Percentiles rank a stretch among this genome's conserved stretches.
These are phyloP conservation scores for Charadrius vociferus DNA, from an alignment of 2,113 vertebrate genomes.

Conservation along the genomic window DNA sequence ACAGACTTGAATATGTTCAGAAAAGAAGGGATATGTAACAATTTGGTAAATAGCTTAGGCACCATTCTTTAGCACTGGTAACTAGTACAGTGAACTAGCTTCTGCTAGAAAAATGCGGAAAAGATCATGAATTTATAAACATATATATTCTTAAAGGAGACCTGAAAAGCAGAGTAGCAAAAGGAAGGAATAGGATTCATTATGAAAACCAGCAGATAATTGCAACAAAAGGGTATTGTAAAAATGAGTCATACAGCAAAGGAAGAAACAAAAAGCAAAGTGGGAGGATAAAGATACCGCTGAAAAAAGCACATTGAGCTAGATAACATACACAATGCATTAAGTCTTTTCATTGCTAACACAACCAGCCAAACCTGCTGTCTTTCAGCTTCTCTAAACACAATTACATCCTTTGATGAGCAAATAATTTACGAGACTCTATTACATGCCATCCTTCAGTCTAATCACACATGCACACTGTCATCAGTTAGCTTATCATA, in stretches of 20 bases:
- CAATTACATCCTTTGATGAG: neutral
- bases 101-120: neutral
- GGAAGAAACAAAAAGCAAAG: neutral
- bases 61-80: neutral
- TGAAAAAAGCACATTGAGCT: neutral
- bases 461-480: neutral
- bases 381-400: neutral
- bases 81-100: neutral
- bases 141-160: neutral
- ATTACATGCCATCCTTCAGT: neutral
- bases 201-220: neutral
- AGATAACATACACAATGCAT: neutral
- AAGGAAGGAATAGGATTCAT: neutral
- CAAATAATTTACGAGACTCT: neutral
- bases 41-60: neutral
- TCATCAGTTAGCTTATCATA: neutral
- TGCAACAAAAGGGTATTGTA: neutral
- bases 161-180: neutral
- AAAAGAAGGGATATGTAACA: neutral
- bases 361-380: conserved; percentile 5
- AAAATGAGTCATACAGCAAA: conserved; percentile 3
- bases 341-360: neutral
- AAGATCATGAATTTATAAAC: neutral
- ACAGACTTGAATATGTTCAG: neutral
- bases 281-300: neutral